phyloP scores from a whole-genome alignment of 2,113 vertebrate species.

The Alectura lathami region DNA sequence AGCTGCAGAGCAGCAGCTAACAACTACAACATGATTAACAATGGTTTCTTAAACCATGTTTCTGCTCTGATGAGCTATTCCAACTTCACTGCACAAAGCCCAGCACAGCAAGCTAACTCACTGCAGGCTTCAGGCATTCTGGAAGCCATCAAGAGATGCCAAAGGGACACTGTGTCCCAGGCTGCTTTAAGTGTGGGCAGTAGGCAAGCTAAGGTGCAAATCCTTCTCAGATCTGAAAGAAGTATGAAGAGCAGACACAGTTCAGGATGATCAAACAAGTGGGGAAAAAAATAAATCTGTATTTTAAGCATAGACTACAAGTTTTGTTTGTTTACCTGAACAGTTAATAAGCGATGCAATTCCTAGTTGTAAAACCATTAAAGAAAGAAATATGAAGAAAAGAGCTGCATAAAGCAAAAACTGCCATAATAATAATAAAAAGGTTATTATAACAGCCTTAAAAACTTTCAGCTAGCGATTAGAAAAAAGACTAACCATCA shows the following conservation, averaged over 20 bases:
- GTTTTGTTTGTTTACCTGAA: background rate
- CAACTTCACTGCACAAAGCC: conserved; percentile 15
- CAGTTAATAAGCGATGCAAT: background rate
- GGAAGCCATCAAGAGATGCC: background rate
- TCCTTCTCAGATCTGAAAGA: background rate
- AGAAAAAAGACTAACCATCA: background rate
- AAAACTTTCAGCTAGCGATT: background rate
- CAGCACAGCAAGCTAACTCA: conserved; percentile 5
- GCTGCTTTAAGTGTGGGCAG: background rate
- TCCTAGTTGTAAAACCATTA: background rate
- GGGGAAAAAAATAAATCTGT: background rate
- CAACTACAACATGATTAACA: background rate
- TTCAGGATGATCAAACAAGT: background rate
- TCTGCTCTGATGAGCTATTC: conserved; percentile 19
- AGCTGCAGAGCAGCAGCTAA: conserved; percentile 16
- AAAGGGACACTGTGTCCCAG: background rate
- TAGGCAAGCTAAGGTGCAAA: background rate
- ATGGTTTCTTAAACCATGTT: background rate
- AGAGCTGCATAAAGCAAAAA: background rate
- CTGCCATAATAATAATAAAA: background rate
- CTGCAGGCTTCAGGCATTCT: background rate
- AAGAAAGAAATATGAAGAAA: background rate
- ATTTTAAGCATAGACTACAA: background rate
- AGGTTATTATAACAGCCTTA: background rate
- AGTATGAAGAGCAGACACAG: background rate